These are phyloP conservation scores for Podarcis siculus DNA, from an alignment of 2,797 vertebrate species.

Conservation along the genomic window DNA sequence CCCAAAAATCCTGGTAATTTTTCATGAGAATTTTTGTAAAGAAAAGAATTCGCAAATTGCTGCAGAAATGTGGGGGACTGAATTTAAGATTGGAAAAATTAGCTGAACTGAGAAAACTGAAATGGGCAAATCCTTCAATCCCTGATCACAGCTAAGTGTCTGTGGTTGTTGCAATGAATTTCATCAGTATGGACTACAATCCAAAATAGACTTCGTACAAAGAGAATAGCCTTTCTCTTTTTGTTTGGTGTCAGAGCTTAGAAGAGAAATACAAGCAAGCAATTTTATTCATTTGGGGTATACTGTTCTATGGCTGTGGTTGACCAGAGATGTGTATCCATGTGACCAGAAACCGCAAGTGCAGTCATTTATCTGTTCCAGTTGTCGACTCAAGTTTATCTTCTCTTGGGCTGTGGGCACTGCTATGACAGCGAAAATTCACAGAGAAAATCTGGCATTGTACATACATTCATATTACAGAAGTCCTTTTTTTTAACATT, in stretches of 20 bases:
- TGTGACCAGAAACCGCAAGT: background rate
- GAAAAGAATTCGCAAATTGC: too few relatives aligned
- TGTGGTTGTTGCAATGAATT: background rate
- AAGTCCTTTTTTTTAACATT: background rate
- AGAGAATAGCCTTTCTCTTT: fast-evolving
- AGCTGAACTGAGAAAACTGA: too few relatives aligned
- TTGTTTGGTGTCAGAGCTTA: background rate
- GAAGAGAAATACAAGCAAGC: background rate
- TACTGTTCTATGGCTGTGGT: background rate
- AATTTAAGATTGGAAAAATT: too few relatives aligned
- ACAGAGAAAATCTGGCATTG: background rate
- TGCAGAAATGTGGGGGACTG: too few relatives aligned
- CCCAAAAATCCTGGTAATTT: too few relatives aligned
- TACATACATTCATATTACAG: too few relatives aligned
- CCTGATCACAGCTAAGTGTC: background rate
- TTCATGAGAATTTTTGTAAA: too few relatives aligned
- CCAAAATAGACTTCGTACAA: background rate
- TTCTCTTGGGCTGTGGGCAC: background rate
- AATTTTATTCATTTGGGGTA: background rate
- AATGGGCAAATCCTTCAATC: too few relatives aligned
- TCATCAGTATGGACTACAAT: background rate
- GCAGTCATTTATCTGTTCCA: background rate
- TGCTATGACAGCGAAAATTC: background rate
- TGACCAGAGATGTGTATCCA: background rate
- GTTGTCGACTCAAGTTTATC: background rate